Evolutionary conservation across 2,113 vertebrate genomes (phyloP).

Genomic region (Etia nguti): DNA sequence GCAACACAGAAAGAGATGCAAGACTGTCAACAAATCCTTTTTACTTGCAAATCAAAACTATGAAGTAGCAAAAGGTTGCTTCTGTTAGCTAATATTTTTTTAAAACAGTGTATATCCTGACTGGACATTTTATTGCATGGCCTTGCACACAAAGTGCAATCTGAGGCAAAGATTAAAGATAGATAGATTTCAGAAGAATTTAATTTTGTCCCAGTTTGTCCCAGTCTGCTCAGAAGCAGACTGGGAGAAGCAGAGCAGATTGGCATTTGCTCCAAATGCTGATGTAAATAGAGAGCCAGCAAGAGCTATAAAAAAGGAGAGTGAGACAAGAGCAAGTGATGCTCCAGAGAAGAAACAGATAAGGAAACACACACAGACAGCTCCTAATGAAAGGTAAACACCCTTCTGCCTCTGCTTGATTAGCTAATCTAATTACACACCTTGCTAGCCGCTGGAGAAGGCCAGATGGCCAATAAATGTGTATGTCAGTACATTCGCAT

Average conservation of each 20-base stretch:
- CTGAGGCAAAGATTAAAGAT: not conserved
- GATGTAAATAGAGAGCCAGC: not conserved
- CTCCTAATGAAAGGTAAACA: slow-evolving; percentile 74
- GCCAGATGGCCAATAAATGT: slow-evolving; percentile 59
- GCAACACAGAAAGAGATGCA: not conserved
- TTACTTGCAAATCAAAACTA: not conserved
- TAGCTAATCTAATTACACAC: slow-evolving; percentile 67
- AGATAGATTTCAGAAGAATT: not conserved
- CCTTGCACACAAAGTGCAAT: not conserved
- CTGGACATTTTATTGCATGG: not conserved
- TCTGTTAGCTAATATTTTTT: not conserved
- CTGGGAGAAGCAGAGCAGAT: no score
- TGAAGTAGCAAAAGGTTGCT: not conserved
- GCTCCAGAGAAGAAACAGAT: not conserved
- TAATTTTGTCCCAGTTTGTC: not conserved
- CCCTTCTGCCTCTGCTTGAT: slow-evolving; percentile 55
- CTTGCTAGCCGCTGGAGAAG: slow-evolving; percentile 34
- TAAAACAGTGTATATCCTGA: not conserved
- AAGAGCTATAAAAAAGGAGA: not conserved
- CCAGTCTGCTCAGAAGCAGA: not conserved
- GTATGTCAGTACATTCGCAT: not conserved
- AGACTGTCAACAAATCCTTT: not conserved
- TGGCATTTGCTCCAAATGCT: not conserved
- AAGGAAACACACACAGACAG: slow-evolving; percentile 17
- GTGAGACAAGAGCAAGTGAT: not conserved